Conservation (phyloP, 2,113 vertebrate species). For the Lynx canadensis region DNA sequence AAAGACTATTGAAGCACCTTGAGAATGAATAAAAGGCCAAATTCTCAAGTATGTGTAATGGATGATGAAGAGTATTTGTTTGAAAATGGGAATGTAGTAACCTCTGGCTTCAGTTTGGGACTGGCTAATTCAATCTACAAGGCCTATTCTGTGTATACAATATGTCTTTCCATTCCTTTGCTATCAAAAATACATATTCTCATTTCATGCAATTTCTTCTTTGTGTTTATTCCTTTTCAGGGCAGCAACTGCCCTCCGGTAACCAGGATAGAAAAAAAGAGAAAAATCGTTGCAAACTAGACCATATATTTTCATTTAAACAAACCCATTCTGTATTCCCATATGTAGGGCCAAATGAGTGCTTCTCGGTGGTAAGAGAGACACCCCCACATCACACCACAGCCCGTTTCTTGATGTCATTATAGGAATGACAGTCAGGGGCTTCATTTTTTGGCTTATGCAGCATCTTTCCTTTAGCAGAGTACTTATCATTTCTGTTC, state of each 20-base stretch:
- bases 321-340: slow-evolving; percentile 8
- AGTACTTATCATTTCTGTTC: neutral
- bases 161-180: slow-evolving; percentile 57
- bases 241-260: slow-evolving; percentile 49
- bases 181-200: slow-evolving; percentile 73
- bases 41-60: slow-evolving; percentile 16
- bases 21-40: slow-evolving; percentile 66
- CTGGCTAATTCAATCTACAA: slow-evolving; percentile 52
- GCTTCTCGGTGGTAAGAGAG: neutral
- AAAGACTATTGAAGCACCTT: slow-evolving; percentile 48
- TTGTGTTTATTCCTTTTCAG: slow-evolving; percentile 68
- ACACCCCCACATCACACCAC: neutral
- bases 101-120: slow-evolving; percentile 61
- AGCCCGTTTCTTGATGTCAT: neutral
- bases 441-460: neutral
- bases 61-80: slow-evolving; percentile 60
- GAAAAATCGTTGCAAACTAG: slow-evolving; percentile 55
- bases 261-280: slow-evolving; percentile 28
- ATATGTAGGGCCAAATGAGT: neutral
- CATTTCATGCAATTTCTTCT: slow-evolving; percentile 68
- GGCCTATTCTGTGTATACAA: slow-evolving; percentile 23
- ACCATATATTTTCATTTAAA: slow-evolving; percentile 65
- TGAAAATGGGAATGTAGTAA: slow-evolving; percentile 32
- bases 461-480: neutral
- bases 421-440: neutral